These are phyloP conservation scores for Subanguina moxae DNA, from an alignment of 1,140 invertebrate species.

Conservation along the genomic window DNA sequence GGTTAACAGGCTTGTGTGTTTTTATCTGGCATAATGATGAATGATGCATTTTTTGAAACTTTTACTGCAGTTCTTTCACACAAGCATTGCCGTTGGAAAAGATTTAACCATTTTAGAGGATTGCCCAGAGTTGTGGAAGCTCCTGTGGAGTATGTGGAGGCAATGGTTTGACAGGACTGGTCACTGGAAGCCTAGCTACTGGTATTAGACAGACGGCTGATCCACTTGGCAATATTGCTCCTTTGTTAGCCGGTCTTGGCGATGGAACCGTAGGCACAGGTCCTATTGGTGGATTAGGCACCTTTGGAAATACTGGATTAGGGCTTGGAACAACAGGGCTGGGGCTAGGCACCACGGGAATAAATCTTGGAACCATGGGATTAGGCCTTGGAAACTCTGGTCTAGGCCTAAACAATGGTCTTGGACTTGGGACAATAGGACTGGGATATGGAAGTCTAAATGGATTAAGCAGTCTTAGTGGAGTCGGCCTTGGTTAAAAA, in stretches of 20 bases:
- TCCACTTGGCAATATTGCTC: no score
- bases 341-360: no score
- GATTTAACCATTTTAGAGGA: neutral
- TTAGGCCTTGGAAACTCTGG: no score
- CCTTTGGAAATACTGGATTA: no score
- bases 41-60: conserved; percentile 1
- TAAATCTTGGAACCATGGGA: no score
- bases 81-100: neutral
- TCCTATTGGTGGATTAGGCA: no score
- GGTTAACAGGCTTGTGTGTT: neutral
- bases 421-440: neutral
- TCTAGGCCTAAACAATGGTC: neutral
- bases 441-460: neutral
- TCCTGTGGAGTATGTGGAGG: neutral
- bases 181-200: neutral
- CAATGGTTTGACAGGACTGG: neutral
- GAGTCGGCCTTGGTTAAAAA: neutral
- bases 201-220: no score
- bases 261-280: no score
- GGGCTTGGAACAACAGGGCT: no score
- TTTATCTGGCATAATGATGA: neutral
- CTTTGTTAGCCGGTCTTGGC: no score
- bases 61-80: no score
- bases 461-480: neutral
- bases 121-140: neutral